These are phyloP conservation scores for Acyrthosiphon pisum DNA, from an alignment of 1,140 invertebrate genomes.

Conservation along the genomic window DNA sequence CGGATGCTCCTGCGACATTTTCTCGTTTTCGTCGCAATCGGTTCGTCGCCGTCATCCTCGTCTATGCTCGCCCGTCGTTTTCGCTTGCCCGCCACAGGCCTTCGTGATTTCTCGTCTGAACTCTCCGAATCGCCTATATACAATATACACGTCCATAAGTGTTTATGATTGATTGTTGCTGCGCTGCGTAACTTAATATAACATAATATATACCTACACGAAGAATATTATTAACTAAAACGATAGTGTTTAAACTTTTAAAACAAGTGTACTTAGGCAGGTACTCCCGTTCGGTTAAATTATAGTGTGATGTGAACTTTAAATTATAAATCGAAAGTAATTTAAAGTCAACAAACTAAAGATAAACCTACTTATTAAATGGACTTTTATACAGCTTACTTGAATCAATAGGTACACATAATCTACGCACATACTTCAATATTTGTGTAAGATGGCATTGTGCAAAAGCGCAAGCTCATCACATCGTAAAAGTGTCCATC, in stretches of 20 bases:
- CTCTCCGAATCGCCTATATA: conserved; percentile 41
- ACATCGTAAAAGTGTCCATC: no score
- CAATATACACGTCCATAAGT: not conserved
- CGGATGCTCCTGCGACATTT: conserved; percentile 28
- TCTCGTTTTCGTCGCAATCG: not conserved
- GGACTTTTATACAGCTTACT: no score
- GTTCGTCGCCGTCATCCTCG: not conserved
- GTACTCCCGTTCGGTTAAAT: no score
- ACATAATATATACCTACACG: not conserved
- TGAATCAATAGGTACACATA: not conserved
- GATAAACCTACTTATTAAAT: no score
- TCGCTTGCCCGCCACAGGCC: not conserved
- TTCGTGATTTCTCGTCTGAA: conserved; percentile 11
- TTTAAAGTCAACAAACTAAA: no score
- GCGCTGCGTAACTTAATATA: not conserved
- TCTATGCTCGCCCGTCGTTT: not conserved
- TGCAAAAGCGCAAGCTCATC: no score
- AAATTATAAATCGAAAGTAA: no score
- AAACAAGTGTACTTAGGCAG: not conserved
- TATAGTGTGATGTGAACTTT: no score
- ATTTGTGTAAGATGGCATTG: not conserved
- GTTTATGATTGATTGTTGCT: not conserved
- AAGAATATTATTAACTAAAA: not conserved
- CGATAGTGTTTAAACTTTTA: not conserved
- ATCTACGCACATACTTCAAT: not conserved